Evolutionary conservation across 1,140 invertebrate genomes (phyloP), one percentile per base, ranked within the genome.

Genomic region (Laodelphax striatellus): DNA sequence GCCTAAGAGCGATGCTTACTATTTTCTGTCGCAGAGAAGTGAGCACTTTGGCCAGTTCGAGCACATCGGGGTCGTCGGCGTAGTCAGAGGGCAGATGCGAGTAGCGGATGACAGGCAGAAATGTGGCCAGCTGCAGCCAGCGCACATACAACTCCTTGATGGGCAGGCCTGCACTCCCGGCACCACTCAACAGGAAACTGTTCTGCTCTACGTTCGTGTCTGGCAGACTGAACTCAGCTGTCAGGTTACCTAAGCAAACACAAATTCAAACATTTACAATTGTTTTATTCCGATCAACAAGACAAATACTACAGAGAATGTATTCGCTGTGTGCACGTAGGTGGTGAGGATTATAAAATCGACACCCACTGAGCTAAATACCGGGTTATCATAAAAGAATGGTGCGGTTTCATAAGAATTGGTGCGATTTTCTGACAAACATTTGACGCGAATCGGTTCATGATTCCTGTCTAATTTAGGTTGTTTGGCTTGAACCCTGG

Each of bases 91-190:
- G 94, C 6, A 92, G 72, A 68, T 92, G 83, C 0, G 90, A 92
- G 65, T 94, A 95, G 69, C 94, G 87, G 69, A 97, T 88, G 0
- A 93, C 87, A 0, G 94, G 92, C 52, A 98, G 69, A 69, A 97
- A 97, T 0, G 90, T 87, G n/a, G 89, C 86, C 61, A 94, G 74
- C 70, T 97, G 90, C n/a, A 97, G 72, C 95, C 95, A 98, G 53
- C 95, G 78, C 52, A 95, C 85, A 68, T 92, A 98, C 8, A 98
- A 74, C 69, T 98, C 92, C 63, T 66, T 66, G 17, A 65, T 53
- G 10, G 65, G 64, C 22, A 66, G 52, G 13, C 57, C 43, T 17
- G 43, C 17, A 28, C 24, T 28, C 2, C 24, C 43, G 24, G 43
- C 17, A 28, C 24, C 6, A 6, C 24, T 6, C 24, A 28, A 6